Evolutionary conservation across 2,113 vertebrate genomes (phyloP), one percentile per base, ranked within the genome.

Genomic region (Laticauda colubrina): DNA sequence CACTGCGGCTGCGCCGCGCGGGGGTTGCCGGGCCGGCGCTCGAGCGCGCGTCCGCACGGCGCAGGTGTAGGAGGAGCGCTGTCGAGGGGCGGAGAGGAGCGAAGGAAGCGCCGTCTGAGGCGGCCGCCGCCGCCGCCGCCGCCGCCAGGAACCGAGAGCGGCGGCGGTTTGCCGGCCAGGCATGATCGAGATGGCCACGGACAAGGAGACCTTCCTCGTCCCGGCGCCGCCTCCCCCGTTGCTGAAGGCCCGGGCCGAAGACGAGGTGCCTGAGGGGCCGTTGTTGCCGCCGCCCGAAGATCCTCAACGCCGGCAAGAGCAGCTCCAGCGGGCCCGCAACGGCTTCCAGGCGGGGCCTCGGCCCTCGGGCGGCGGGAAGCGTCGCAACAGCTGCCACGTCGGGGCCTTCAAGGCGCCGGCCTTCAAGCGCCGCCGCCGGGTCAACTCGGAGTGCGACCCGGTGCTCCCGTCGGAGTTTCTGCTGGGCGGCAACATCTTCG

Each of bases 401-500:
- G 48, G 96, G 0, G 97, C 98, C 3, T 98, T 98, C 93, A 99
- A 98, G 94, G 98, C 98, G 20, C 97, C 97, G 2, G 95, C 97
- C 48, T 97, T 98, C 93, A 99, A 99, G 94, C 98, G 98, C 1
- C 96, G 97, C 0, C 98, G 98, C 1, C 98, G 98, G 0, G 97
- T 97, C 56, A 98, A 98, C 95, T 99, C 98, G 0, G 98, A 99
- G 90, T 97, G 98, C 94, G 98, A 99, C 75, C 97, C 98, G 0
- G 97, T 98, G 5, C 97, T 98, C 2, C 99, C 98, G 0, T 98
- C 97, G 85, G 98, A 99, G 94, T 99, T 99, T 93, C 97, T 98
- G 56, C 90, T 99, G 94, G 99, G 99, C 0, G 99, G 99, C 26
- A 99, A 99, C 96, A 99, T 99, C 93, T 99, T 99, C 15, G 98